Base-by-base conservation (phyloP, 2,113 vertebrate species). In the Coreoperca whiteheadi region DNA sequence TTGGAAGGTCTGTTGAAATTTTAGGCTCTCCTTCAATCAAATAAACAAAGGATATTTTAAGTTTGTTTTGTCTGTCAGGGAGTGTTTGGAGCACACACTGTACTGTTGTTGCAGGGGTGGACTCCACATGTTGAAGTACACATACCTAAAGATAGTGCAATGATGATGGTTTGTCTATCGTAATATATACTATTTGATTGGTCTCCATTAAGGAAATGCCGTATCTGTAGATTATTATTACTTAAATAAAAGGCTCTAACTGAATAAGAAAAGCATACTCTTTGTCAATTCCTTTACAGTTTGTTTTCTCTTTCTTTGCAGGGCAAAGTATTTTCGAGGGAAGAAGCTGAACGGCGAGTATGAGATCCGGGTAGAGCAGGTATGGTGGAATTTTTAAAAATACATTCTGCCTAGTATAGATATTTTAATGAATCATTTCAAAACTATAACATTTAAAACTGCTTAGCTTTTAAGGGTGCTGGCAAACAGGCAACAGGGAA, bases 361-460 rank as follows among this genome's bases (percentile, higher is more conserved):
- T 57, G 98, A 99, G 88, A 98, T 99, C 82, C 96, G 96, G 34
- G 97, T 99, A 84, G 98, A 99, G 82, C 98, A 99, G 98, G 98
- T 99, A 92, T 88, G 94, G 57, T 43, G 30, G 20, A 14, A 85
- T 51, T 57, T 16, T 60, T 25, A 57, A 25, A 57, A 25, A 1
- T 53, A 0, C 37, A n/a, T 69, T 65, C 43, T 30, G 10, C 18
- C 25, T 7, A 0, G 5, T n/a, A n/a, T 25, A 56, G 1, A 57
- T 12, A 15, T 54, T 39, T 23, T 9, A 57, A 77, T 25, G 3
- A 4, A 48, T 61, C 1, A 12, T 59, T 46, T 34, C 2, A 73
- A n/a, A 60, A 18, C 8, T 39, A 0, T 10, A 1, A 25, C 1
- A 34, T 46, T 16, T n/a, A n/a, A 10, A 25, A 20, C 16, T 6